Evolutionary conservation across 2,113 vertebrate genomes (phyloP).

Genomic region (Acrocephalus kingi): DNA sequence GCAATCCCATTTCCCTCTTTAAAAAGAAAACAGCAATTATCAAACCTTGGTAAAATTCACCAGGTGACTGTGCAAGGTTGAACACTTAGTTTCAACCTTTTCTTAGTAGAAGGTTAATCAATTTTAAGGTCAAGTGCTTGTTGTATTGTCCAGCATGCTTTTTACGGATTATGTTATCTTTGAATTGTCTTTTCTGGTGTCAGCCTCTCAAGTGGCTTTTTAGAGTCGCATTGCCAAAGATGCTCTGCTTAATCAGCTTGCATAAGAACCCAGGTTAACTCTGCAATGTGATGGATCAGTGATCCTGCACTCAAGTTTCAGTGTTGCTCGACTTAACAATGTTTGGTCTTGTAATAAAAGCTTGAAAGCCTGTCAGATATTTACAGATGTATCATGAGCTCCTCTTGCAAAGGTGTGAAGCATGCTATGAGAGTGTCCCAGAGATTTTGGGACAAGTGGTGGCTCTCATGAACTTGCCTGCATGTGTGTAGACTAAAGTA

Average conservation of each 20-base stretch:
- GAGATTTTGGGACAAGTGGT: background rate
- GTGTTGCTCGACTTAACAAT: background rate
- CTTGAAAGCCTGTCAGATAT: background rate
- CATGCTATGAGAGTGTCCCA: background rate
- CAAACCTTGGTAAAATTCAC: background rate
- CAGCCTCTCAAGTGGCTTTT: background rate
- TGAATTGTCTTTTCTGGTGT: background rate
- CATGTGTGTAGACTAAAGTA: background rate
- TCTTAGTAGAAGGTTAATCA: background rate
- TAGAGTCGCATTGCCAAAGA: background rate
- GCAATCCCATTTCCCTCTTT: background rate
- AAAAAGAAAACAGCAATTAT: background rate
- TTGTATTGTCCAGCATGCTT: background rate
- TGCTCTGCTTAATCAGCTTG: background rate
- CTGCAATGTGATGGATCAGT: background rate
- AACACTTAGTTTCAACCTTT: background rate
- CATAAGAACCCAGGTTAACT: background rate
- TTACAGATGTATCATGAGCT: background rate
- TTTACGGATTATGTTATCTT: background rate
- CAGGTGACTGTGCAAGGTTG: background rate
- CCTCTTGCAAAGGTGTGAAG: background rate
- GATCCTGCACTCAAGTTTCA: background rate
- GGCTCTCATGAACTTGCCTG: background rate
- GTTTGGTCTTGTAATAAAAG: background rate
- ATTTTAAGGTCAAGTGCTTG: background rate